Evolutionary conservation across 2,113 vertebrate species (phyloP), one percentile per base, ranked within the genome.

Genomic region (Dermatemys mawii): DNA sequence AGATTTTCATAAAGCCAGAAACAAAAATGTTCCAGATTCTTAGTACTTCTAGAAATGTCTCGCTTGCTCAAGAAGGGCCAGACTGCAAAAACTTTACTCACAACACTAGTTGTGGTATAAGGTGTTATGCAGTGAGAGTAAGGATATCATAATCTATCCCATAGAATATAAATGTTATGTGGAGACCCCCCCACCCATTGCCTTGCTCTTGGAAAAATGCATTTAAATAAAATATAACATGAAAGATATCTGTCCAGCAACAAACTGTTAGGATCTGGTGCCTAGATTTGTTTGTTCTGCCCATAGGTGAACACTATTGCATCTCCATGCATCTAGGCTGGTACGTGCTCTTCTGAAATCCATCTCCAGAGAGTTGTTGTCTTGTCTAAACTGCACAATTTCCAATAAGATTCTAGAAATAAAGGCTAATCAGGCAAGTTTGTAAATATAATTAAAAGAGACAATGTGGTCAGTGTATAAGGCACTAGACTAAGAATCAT

Each of bases 31-130:
- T 3, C 24, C 48, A 44, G 38, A 35, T 32, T 10, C 75, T 73
- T 11, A 14, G 55, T 3, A 1, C 35, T 41, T 54, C 38, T 46
- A 41, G 32, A 46, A 22, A 49, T 17, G 80, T 11, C 0, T 24
- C 19, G 4, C 8, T 24, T 73, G 22, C 27, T 0, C 1, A 27
- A 44, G 10, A 14, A 41, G 7, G 0, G 44, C 35, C 50, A 53
- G 51, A n/a, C 70, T 19, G 57, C 5, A 60, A 5, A 5, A 44
- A 32, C n/a, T 76, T 5, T 22, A 67, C 32, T n/a, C 35, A 19
- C 63, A 67, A n/a, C 63, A 67, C 35, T 67, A 9, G 35, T 19
- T 38, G 17, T 38, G 35, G n/a, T 70, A n/a, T 38, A 70, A 70
- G 9, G n/a, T 70, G 38, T 70, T 70, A 70, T 38, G 7, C 35